Evolutionary conservation across 2,888 invertebrate genomes (phyloP).

Genomic region (Omphaloscelis lunosa): DNA sequence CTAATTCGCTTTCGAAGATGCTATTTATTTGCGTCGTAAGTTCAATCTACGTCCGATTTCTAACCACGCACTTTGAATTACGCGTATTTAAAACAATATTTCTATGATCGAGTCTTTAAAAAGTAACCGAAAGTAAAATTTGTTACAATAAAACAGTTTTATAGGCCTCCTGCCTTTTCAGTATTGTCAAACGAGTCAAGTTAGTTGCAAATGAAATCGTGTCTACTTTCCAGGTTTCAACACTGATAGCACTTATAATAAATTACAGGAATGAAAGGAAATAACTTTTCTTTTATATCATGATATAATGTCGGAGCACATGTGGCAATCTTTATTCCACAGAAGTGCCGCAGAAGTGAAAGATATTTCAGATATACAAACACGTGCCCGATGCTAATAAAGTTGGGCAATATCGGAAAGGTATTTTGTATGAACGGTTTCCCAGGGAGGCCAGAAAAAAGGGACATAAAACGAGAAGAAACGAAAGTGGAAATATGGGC

Average conservation of each 20-base stretch:
- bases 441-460: slow-evolving; percentile 86
- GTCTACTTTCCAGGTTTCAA: slow-evolving; percentile 71
- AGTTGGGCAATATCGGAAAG: slow-evolving; percentile 89
- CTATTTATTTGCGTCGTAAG: slow-evolving; percentile 88
- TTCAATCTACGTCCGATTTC: slow-evolving; percentile 75
- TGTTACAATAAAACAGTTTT: slow-evolving; percentile 53
- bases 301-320: slow-evolving; percentile 81
- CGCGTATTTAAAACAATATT: slow-evolving; percentile 74
- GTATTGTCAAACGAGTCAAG: slow-evolving; percentile 70
- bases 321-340: slow-evolving; percentile 85
- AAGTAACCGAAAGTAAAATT: slow-evolving; percentile 41
- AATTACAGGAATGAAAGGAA: slow-evolving; percentile 79
- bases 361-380: slow-evolving; percentile 88
- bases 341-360: slow-evolving; percentile 84
- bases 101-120: slow-evolving; percentile 22
- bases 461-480: slow-evolving; percentile 88
- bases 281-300: slow-evolving; percentile 81
- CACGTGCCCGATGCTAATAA: slow-evolving; percentile 89
- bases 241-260: slow-evolving; percentile 75
- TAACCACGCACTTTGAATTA: slow-evolving; percentile 67
- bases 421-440: slow-evolving; percentile 90
- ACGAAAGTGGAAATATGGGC: slow-evolving; percentile 89
- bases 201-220: slow-evolving; percentile 76
- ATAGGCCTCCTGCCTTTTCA: slow-evolving; percentile 23
- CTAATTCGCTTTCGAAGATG: slow-evolving; percentile 89